A percentile compares a stretch with the other conserved stretches of the same genome.
These are phyloP conservation scores for Tribolium freemani DNA, from an alignment of 2,888 invertebrate genomes.

Conservation along the genomic window DNA sequence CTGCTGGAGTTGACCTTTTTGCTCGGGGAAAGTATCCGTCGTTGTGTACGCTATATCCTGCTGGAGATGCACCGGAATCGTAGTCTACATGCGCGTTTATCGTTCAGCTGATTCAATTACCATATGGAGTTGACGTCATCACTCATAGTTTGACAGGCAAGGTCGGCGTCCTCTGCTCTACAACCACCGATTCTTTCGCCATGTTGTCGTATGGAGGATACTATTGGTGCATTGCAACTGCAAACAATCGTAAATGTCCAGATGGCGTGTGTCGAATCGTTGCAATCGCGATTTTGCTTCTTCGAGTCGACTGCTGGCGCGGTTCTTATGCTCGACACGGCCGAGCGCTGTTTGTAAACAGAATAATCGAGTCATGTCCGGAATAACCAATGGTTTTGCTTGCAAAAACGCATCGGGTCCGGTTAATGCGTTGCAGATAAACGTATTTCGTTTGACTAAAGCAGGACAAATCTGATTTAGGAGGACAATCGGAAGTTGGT, in stretches of 20 bases:
- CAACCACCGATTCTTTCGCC: conserved; percentile 35
- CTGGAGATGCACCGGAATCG: conserved; percentile 27
- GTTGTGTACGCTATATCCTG: conserved; percentile 16
- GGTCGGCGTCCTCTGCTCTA: conserved; percentile 45
- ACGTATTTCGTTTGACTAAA: conserved; percentile 10
- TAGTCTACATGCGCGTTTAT: conserved; percentile 15
- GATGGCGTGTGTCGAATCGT: conserved; percentile 52
- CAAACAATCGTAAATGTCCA: conserved; percentile 51
- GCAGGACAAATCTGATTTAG: conserved; percentile 22
- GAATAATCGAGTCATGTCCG: conserved; percentile 65
- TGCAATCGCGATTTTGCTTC: conserved; percentile 44
- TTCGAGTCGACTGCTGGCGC: conserved; percentile 44
- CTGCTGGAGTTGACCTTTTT: conserved; percentile 31
- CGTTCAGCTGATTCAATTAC: conserved; percentile 55
- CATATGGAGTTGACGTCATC: conserved; percentile 58
- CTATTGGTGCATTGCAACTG: conserved; percentile 44
- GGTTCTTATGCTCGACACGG: conserved; percentile 64
- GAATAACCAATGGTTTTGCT: conserved; percentile 62
- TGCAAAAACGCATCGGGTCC: conserved; percentile 27
- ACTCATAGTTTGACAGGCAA: conserved; percentile 57
- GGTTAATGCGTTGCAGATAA: conserved; percentile 17
- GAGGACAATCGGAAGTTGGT: conserved; percentile 43
- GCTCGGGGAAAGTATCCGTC: conserved; percentile 18
- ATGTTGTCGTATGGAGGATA: conserved; percentile 40
- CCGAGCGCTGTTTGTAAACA: conserved; percentile 66